Percentiles rank a stretch among this genome's conserved stretches.
Conservation (phyloP, 1,140 invertebrate species). For the Scaptomyza montana region DNA sequence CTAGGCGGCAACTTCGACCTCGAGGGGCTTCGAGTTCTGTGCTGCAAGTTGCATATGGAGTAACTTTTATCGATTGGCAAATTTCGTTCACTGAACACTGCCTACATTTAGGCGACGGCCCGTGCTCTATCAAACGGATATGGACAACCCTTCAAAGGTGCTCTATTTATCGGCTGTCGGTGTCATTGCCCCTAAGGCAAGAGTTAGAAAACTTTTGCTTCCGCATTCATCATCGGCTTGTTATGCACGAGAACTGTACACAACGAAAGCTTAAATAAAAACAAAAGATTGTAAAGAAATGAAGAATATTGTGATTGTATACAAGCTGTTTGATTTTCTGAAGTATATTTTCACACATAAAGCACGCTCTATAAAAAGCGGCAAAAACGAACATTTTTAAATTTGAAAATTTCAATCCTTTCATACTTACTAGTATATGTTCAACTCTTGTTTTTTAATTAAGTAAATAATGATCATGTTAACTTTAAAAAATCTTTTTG, state of each 20-base stretch:
- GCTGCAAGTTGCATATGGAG: constrained; percentile 47
- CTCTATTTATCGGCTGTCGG: constrained; percentile 22
- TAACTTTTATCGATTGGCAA: constrained; percentile 67
- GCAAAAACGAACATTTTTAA: not conserved
- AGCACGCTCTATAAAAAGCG: no score
- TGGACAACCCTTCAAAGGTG: constrained; percentile 20
- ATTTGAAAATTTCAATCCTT: no score
- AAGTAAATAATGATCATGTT: no score
- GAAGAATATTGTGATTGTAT: not conserved
- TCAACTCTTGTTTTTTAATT: no score
- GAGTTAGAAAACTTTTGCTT: not conserved
- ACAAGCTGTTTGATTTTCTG: not conserved
- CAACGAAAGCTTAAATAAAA: not conserved
- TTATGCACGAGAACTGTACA: not conserved
- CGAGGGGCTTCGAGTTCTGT: constrained; percentile 2
- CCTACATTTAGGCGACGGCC: constrained; percentile 38
- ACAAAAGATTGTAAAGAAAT: not conserved
- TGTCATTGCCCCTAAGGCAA: constrained; percentile 49
- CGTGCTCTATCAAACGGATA: not conserved
- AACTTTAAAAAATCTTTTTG: no score
- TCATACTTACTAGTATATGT: no score
- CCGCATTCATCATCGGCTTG: constrained; percentile 3
- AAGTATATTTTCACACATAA: not conserved
- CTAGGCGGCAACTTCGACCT: constrained; percentile 13
- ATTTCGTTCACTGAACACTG: constrained; percentile 60